Conservation (phyloP, 1,140 invertebrate genomes). For the Penaeus vannamei region DNA sequence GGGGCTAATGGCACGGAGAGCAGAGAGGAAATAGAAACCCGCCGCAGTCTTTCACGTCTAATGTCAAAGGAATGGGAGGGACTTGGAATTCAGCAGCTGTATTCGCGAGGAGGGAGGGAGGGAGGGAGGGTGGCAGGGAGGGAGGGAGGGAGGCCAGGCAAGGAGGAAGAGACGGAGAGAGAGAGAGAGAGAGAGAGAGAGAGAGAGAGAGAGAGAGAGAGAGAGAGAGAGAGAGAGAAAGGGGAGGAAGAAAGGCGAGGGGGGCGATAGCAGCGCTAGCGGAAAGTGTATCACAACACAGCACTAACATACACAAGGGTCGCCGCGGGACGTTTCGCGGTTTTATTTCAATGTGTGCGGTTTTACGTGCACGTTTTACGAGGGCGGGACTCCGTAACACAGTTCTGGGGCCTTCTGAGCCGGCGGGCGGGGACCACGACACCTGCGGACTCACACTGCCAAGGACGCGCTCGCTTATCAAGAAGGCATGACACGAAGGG, state of each 20-base stretch:
- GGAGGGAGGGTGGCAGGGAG: not conserved
- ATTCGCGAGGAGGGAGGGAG: not conserved
- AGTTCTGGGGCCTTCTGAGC: too few species aligned
- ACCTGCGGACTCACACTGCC: too few species aligned
- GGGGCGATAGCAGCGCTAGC: too few species aligned
- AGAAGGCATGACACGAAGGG: not conserved
- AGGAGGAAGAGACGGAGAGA: not conserved
- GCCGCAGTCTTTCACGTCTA: not conserved
- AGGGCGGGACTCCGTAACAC: too few species aligned
- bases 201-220: constrained; percentile 18
- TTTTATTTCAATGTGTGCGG: too few species aligned
- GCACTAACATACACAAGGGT: too few species aligned
- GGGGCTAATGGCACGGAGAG: not conserved
- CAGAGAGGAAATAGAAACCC: not conserved
- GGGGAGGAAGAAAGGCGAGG: not conserved
- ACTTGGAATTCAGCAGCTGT: not conserved
- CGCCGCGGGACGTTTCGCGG: too few species aligned
- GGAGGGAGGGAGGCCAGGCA: not conserved
- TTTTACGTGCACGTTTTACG: too few species aligned
- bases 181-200: constrained; percentile 26
- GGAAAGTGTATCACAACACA: too few species aligned
- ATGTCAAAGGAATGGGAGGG: not conserved
- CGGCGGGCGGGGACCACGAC: too few species aligned
- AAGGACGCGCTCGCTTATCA: too few species aligned
- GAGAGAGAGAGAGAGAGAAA: constrained; percentile 12